Evolutionary conservation across 2,113 vertebrate genomes (phyloP).

Genomic region (Siniperca chuatsi): DNA sequence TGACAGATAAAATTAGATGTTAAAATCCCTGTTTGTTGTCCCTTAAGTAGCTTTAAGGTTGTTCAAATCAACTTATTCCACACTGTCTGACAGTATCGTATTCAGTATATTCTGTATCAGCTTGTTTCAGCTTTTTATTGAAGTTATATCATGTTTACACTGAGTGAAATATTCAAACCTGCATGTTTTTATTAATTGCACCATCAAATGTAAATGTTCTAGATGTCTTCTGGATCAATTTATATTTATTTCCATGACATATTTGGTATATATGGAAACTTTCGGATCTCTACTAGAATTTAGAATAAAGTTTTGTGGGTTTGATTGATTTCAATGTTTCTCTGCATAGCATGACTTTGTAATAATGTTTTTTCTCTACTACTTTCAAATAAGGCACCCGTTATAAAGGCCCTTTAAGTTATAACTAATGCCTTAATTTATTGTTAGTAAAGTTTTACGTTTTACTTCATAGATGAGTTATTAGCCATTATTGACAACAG

Average conservation of each 20-base stretch:
- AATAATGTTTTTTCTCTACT: too few relatives aligned
- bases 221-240: not conserved
- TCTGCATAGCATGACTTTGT: conserved; percentile 5
- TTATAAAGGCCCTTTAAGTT: too few relatives aligned
- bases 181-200: not conserved
- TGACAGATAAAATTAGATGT: not conserved
- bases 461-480: too few relatives aligned
- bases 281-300: not conserved
- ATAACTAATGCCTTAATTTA: too few relatives aligned
- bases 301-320: not conserved
- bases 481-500: too few relatives aligned
- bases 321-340: not conserved
- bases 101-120: not conserved
- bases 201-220: not conserved
- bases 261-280: not conserved
- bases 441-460: too few relatives aligned
- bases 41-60: not conserved
- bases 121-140: too few relatives aligned
- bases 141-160: too few relatives aligned
- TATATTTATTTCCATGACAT: not conserved
- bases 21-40: not conserved
- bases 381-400: too few relatives aligned
- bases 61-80: too few relatives aligned
- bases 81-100: not conserved
- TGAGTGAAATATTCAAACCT: not conserved